Percentiles rank a stretch among this genome's conserved stretches.
phyloP scores from a whole-genome alignment of 2,888 invertebrate species.

The Cordilura impudica region DNA sequence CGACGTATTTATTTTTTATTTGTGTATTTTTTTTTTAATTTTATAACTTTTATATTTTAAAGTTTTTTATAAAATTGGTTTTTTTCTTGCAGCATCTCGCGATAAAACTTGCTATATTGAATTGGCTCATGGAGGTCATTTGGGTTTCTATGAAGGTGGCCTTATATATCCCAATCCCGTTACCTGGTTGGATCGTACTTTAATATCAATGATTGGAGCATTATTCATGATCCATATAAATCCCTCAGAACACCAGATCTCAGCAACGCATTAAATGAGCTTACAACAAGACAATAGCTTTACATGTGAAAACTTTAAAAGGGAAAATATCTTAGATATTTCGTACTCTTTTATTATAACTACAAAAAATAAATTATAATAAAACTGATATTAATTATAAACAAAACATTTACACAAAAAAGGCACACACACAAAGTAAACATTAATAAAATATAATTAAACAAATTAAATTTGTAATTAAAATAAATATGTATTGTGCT shows the following conservation, averaged over 20 bases:
- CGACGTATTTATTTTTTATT: neutral
- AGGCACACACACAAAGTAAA: constrained; percentile 7
- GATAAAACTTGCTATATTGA: constrained; percentile 87
- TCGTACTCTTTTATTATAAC: constrained; percentile 13
- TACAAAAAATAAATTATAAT: constrained; percentile 16
- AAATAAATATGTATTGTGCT: constrained; percentile 6
- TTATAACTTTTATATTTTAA: neutral
- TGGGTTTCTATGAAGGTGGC: constrained; percentile 96
- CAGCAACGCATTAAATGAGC: constrained; percentile 50
- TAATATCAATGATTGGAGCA: constrained; percentile 89
- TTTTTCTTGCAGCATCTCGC: constrained; percentile 81
- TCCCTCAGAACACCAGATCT: constrained; percentile 66
- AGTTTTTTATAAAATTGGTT: constrained; percentile 22
- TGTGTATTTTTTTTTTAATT: constrained; percentile 40
- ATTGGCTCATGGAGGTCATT: constrained; percentile 94
- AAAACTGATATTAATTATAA: constrained; percentile 22
- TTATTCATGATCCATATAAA: constrained; percentile 79
- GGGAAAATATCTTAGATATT: constrained; percentile 9
- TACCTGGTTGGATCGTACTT: constrained; percentile 94
- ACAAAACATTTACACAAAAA: constrained; percentile 3
- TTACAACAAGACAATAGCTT: constrained; percentile 31
- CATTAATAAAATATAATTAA: neutral
- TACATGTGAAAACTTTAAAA: constrained; percentile 24
- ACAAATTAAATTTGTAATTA: neutral
- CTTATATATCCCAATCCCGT: constrained; percentile 91